phyloP scores from a whole-genome alignment of 2,797 vertebrate genomes.

The Chanos chanos region DNA sequence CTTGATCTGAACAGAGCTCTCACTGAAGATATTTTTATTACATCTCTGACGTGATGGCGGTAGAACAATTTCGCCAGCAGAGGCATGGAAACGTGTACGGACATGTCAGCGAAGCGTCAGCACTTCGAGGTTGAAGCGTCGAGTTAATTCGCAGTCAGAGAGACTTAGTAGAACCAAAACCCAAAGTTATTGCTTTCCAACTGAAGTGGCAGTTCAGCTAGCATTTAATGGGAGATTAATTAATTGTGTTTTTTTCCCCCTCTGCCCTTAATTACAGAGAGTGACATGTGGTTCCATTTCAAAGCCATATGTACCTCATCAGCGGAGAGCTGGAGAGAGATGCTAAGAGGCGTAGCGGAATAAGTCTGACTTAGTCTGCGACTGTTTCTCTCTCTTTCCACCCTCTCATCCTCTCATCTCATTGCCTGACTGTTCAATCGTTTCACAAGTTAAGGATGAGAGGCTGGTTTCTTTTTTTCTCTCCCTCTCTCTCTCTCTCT shows the following conservation, averaged over 20 bases:
- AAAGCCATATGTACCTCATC: slow-evolving; percentile 38
- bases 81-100: no score
- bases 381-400: not conserved
- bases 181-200: not conserved
- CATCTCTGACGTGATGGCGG: no score
- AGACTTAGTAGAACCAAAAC: no score
- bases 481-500: no score
- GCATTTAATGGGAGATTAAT: slow-evolving; percentile 45
- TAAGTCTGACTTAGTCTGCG: not conserved
- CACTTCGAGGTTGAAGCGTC: no score
- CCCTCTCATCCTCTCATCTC: not conserved
- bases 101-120: no score
- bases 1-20: no score
- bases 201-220: slow-evolving; percentile 21
- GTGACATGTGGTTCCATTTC: slow-evolving; percentile 22
- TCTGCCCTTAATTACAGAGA: slow-evolving; percentile 52
- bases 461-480: not conserved
- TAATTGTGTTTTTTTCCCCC: slow-evolving; percentile 36
- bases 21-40: no score
- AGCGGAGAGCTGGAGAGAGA: slow-evolving; percentile 5
- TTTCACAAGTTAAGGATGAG: no score
- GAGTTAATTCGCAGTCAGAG: no score
- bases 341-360: slow-evolving; percentile 2
- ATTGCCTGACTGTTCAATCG: not conserved
- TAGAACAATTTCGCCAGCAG: no score